Percentiles rank a stretch among this genome's conserved stretches.
These are phyloP conservation scores for Patella vulgata DNA, from an alignment of 1,140 invertebrate species.

Conservation along the genomic window DNA sequence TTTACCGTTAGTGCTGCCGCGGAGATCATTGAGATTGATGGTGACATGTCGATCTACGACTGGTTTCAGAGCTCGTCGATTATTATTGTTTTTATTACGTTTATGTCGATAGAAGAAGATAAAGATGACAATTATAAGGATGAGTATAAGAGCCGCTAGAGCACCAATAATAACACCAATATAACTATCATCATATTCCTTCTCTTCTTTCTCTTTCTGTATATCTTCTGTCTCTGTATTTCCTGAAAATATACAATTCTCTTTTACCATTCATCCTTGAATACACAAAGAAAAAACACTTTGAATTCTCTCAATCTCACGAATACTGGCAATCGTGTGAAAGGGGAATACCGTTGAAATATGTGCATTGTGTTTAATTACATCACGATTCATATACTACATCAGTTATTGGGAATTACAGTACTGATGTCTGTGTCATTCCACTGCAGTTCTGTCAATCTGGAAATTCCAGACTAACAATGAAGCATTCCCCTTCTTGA, in stretches of 20 bases:
- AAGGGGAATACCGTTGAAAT: too few species aligned
- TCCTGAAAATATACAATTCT: constrained; percentile 5
- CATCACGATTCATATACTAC: too few species aligned
- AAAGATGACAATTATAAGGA: constrained; percentile 80
- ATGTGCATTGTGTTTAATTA: too few species aligned
- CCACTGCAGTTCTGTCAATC: too few species aligned
- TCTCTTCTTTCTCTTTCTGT: constrained; percentile 33
- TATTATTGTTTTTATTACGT: constrained; percentile 80
- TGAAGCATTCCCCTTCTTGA: too few species aligned
- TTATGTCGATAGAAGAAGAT: constrained; percentile 78
- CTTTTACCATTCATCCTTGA: too few species aligned
- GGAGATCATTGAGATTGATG: constrained; percentile 59
- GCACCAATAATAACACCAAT: constrained; percentile 84
- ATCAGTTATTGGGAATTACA: too few species aligned
- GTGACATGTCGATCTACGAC: constrained; percentile 57
- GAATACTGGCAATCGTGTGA: too few species aligned
- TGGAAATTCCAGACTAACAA: too few species aligned
- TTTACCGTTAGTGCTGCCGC: constrained; percentile 60
- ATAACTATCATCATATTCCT: constrained; percentile 73
- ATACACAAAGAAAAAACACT: too few species aligned
- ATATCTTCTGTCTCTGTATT: constrained; percentile 15
- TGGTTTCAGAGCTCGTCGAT: constrained; percentile 66
- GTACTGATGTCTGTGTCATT: too few species aligned
- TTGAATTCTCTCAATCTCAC: too few species aligned
- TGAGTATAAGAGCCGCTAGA: constrained; percentile 79